Conservation (phyloP, 1,140 invertebrate genomes). For the Bombus sibiricus region DNA sequence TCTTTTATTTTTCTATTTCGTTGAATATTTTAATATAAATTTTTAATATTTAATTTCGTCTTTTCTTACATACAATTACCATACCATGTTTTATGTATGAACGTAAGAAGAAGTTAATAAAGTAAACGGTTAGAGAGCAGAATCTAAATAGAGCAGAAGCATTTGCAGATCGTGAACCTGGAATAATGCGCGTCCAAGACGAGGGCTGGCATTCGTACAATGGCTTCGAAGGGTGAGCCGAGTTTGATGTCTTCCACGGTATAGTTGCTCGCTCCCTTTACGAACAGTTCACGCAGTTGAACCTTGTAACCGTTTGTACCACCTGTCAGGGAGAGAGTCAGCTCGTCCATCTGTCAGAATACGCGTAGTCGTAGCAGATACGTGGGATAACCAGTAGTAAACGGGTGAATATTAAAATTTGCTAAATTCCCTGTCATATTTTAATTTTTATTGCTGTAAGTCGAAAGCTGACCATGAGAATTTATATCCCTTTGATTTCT, state of each 20-base stretch:
- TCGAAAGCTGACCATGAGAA: neutral
- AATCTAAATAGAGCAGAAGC: conserved; percentile 3
- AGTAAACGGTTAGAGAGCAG: neutral
- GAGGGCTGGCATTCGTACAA: conserved; percentile 86
- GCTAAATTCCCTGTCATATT: neutral
- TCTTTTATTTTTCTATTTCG: too few species aligned
- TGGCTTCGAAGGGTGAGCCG: conserved; percentile 86
- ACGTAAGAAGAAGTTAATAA: neutral
- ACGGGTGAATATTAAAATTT: neutral
- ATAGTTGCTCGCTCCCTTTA: conserved; percentile 88
- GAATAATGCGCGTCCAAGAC: conserved; percentile 87
- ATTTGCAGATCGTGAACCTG: conserved; percentile 73
- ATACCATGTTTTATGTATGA: too few species aligned
- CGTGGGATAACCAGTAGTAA: neutral
- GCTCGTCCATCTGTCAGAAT: conserved; percentile 84
- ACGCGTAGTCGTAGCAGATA: neutral
- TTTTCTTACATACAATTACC: too few species aligned
- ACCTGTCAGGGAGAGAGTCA: conserved; percentile 87
- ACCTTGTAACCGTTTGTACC: conserved; percentile 88
- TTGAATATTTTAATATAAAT: too few species aligned
- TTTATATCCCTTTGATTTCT: neutral
- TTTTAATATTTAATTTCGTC: too few species aligned
- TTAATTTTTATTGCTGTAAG: neutral
- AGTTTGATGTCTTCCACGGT: conserved; percentile 86
- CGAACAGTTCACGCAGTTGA: conserved; percentile 86